Conservation (phyloP, 2,113 vertebrate genomes). For the Promerops cafer region DNA sequence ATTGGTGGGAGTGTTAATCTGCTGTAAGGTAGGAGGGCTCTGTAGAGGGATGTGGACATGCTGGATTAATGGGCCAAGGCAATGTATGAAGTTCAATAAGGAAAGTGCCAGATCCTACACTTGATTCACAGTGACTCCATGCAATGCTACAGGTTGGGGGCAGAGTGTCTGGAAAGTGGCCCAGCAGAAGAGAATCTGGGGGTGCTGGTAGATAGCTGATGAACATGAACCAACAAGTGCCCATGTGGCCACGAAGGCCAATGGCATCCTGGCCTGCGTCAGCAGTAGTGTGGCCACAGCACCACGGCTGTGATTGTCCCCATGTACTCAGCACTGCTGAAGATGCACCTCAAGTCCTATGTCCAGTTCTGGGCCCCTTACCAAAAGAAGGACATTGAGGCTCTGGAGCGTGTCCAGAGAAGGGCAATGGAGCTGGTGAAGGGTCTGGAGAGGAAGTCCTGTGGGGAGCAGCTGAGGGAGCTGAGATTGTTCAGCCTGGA, state of each 20-base stretch:
- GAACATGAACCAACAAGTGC: background rate
- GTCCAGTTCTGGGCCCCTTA: background rate
- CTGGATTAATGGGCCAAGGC: background rate
- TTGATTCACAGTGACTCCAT: too few relatives aligned
- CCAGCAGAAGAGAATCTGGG: background rate
- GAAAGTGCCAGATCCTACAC: fast-evolving
- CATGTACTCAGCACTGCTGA: too few relatives aligned
- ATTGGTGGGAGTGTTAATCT: background rate
- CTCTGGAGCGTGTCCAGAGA: background rate
- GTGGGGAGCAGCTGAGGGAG: background rate
- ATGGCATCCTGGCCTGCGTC: background rate
- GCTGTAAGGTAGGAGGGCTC: background rate
- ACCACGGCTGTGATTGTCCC: too few relatives aligned
- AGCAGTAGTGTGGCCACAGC: background rate
- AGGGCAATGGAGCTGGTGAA: background rate
- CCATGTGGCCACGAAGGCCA: background rate
- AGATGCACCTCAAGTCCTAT: background rate
- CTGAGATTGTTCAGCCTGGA: background rate
- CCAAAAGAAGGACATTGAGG: background rate
- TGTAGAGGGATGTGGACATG: background rate
- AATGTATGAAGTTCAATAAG: fast-evolving
- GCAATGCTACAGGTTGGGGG: fast-evolving
- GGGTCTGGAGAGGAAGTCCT: background rate
- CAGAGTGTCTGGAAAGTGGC: background rate
- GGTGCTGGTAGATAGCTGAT: fast-evolving